Evolutionary conservation across 2,797 vertebrate genomes (phyloP).

Genomic region (Sus cebifrons): DNA sequence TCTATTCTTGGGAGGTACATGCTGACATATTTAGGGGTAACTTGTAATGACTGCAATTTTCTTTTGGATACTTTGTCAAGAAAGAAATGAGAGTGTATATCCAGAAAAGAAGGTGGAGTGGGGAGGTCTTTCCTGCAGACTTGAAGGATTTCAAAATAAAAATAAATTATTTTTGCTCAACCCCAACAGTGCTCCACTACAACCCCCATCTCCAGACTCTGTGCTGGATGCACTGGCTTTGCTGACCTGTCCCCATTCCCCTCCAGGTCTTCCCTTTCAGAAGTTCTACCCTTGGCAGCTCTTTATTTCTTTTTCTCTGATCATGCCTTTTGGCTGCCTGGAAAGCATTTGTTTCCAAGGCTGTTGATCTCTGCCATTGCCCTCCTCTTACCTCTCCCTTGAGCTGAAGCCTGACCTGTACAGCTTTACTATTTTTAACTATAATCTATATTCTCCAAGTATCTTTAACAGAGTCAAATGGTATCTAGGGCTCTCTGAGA

Average conservation of each 20-base stretch:
- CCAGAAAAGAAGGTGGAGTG: background rate
- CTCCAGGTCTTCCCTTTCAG: background rate
- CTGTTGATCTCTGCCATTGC: conserved; percentile 48
- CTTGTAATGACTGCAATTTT: background rate
- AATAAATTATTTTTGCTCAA: conserved; percentile 4
- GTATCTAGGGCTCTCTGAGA: conserved; percentile 53
- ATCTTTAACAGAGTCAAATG: conserved; percentile 66
- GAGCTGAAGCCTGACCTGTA: conserved; percentile 4
- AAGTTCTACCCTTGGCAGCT: background rate
- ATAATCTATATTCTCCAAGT: conserved; percentile 72
- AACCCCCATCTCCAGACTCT: background rate
- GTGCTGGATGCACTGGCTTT: background rate
- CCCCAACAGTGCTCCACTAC: background rate
- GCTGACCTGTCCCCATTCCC: background rate
- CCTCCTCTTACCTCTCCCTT: conserved; percentile 50
- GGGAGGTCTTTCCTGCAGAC: background rate
- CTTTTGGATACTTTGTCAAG: conserved; percentile 16
- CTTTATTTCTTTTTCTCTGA: conserved; percentile 58
- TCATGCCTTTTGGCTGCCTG: background rate
- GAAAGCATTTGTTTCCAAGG: conserved; percentile 64
- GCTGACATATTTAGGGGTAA: background rate
- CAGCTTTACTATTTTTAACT: conserved; percentile 71
- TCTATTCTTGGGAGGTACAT: background rate
- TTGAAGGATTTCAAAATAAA: conserved; percentile 55
- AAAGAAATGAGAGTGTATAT: background rate